Conservation (phyloP, 1,140 invertebrate species). For the Galendromus occidentalis region DNA sequence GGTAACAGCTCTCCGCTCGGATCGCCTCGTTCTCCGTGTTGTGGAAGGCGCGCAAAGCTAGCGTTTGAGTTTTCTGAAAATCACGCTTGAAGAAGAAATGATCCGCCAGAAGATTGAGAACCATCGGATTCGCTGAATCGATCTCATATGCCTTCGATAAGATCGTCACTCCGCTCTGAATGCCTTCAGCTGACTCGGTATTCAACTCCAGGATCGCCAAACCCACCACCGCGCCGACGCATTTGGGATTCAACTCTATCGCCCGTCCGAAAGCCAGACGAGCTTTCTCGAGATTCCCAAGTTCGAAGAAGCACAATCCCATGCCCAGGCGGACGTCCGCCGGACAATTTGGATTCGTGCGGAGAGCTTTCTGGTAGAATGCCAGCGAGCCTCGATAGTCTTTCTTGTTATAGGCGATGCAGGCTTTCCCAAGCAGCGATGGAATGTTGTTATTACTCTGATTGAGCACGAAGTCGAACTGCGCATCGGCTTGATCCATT, state of each 20-base stretch:
- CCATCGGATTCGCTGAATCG: conserved; percentile 95
- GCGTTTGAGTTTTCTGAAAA: conserved; percentile 82
- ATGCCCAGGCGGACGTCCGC: conserved; percentile 88
- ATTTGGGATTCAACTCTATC: conserved; percentile 70
- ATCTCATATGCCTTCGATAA: conserved; percentile 90
- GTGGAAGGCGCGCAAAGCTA: conserved; percentile 90
- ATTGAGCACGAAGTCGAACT: conserved; percentile 98
- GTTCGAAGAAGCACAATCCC: conserved; percentile 93
- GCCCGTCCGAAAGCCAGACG: conserved; percentile 88
- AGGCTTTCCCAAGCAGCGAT: conserved; percentile 80
- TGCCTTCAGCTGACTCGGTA: conserved; percentile 72
- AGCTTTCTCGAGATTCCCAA: conserved; percentile 88
- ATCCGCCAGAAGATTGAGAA: conserved; percentile 94
- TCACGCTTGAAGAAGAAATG: conserved; percentile 99
- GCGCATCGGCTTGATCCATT: conserved; percentile 97
- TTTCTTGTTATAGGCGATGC: conserved; percentile 51
- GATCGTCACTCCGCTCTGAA: conserved; percentile 82
- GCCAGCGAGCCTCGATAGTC: conserved; percentile 76
- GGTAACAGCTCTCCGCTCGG: conserved; percentile 95
- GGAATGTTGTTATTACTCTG: conserved; percentile 78
- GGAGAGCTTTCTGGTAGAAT: conserved; percentile 90
- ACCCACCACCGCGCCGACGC: conserved; percentile 86
- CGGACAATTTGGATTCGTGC: conserved; percentile 89
- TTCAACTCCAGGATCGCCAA: conserved; percentile 86
- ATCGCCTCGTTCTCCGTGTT: conserved; percentile 98